phyloP scores from a whole-genome alignment of 2,113 vertebrate genomes.

The Scopus umbretta region DNA sequence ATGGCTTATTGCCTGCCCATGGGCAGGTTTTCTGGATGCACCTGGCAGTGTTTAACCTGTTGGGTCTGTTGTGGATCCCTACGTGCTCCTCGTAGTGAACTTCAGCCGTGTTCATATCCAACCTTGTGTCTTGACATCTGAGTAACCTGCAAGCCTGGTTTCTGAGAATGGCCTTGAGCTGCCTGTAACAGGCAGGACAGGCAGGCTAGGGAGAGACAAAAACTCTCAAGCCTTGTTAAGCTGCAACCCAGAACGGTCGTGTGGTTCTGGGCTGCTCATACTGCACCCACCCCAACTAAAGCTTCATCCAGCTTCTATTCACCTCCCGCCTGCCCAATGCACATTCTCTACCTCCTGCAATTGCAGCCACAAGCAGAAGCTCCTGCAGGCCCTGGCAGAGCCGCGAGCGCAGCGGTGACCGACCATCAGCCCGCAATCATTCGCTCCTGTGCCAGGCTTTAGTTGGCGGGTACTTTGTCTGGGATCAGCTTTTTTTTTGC shows the following conservation, averaged over 20 bases:
- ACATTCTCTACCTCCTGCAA: accelerated
- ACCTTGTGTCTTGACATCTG: no score
- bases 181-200: neutral
- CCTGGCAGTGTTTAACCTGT: neutral
- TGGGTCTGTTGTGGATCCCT: neutral
- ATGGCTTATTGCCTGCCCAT: neutral
- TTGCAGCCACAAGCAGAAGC: neutral
- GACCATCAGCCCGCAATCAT: accelerated
- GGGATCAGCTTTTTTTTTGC: neutral
- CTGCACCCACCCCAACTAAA: neutral
- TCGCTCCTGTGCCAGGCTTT: neutral
- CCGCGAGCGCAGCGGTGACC: neutral
- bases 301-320: neutral
- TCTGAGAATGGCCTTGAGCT: neutral
- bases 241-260: accelerated
- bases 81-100: neutral
- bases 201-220: neutral
- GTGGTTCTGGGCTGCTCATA: neutral
- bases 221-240: neutral
- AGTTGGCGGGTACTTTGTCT: neutral
- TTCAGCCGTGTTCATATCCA: neutral
- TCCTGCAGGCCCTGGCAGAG: neutral
- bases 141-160: neutral
- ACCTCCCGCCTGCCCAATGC: neutral
- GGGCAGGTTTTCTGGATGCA: neutral